phyloP scores from a whole-genome alignment of 1,140 invertebrate species.

The Hetaerina americana region DNA sequence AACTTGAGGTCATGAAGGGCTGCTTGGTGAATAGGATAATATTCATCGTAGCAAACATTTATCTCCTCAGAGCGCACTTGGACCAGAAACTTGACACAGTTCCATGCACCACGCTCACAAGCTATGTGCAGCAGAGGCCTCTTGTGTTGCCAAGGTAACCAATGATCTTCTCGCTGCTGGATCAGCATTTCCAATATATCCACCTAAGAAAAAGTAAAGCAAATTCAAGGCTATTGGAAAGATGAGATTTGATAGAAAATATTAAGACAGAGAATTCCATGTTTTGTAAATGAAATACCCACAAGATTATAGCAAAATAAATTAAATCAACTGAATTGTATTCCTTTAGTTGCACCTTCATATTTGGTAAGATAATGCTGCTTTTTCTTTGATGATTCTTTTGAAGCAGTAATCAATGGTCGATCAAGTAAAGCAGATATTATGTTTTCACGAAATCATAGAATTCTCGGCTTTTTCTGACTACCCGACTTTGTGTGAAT shows the following conservation, averaged over 20 bases:
- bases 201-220: slow-evolving; percentile 22
- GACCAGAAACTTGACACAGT: slow-evolving; percentile 51
- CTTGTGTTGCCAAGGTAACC: slow-evolving; percentile 42
- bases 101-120: slow-evolving; percentile 54
- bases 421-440: too few species aligned
- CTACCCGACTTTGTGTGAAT: too few species aligned
- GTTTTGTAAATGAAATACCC: too few species aligned
- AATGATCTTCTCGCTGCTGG: slow-evolving; percentile 53
- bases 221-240: not conserved
- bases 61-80: slow-evolving; percentile 53
- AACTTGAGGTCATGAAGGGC: slow-evolving; percentile 52
- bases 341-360: too few species aligned
- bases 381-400: too few species aligned
- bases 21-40: slow-evolving; percentile 60
- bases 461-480: too few species aligned
- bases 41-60: slow-evolving; percentile 59
- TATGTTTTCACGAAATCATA: too few species aligned
- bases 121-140: slow-evolving; percentile 49
- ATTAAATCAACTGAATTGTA: too few species aligned
- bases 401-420: too few species aligned
- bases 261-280: not conserved
- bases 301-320: too few species aligned
- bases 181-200: slow-evolving; percentile 45
- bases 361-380: too few species aligned
- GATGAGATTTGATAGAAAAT: not conserved